A percentile compares a stretch with the other conserved stretches of the same genome.
Evolutionary conservation across 2,888 invertebrate genomes (phyloP).

Genomic region (Pediacus dermestoides): DNA sequence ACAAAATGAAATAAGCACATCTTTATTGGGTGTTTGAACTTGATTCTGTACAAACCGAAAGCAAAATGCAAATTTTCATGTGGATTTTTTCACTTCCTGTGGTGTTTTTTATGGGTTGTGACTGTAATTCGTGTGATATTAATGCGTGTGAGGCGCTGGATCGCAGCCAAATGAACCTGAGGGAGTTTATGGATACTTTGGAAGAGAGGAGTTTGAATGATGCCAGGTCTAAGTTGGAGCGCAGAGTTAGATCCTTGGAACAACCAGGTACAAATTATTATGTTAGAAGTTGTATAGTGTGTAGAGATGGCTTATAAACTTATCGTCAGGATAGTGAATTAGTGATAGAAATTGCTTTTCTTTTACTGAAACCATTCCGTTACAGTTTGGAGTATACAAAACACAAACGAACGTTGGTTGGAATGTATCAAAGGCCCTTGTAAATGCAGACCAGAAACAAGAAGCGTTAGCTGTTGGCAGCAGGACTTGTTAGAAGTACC

Average conservation of each 20-base stretch:
- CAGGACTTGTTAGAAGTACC: conserved; percentile 59
- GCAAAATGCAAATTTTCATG: no score
- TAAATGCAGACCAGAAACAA: conserved; percentile 62
- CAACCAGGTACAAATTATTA: conserved; percentile 56
- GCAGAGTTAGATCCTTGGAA: conserved; percentile 64
- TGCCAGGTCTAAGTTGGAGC: conserved; percentile 58
- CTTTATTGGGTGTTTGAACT: no score
- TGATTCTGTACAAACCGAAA: no score
- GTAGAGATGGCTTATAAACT: no score
- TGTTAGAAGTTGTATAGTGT: conserved; percentile 5
- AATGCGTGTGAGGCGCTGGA: conserved; percentile 56
- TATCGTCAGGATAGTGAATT: no score
- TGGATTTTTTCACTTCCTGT: no score
- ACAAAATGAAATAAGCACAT: neutral
- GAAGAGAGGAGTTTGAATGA: conserved; percentile 32
- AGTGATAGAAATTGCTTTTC: no score
- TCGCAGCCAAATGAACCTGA: conserved; percentile 41
- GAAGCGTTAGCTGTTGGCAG: conserved; percentile 67
- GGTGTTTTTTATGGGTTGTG: no score
- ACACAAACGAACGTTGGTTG: conserved; percentile 59
- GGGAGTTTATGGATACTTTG: conserved; percentile 34
- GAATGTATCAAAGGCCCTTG: conserved; percentile 62
- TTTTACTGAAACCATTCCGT: no score
- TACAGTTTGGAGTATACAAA: conserved; percentile 64
- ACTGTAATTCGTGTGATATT: conserved; percentile 52